A percentile compares a stretch with the other conserved stretches of the same genome.
Evolutionary conservation across 1,140 invertebrate species (phyloP).

Genomic region (Conopomorpha cramerella): DNA sequence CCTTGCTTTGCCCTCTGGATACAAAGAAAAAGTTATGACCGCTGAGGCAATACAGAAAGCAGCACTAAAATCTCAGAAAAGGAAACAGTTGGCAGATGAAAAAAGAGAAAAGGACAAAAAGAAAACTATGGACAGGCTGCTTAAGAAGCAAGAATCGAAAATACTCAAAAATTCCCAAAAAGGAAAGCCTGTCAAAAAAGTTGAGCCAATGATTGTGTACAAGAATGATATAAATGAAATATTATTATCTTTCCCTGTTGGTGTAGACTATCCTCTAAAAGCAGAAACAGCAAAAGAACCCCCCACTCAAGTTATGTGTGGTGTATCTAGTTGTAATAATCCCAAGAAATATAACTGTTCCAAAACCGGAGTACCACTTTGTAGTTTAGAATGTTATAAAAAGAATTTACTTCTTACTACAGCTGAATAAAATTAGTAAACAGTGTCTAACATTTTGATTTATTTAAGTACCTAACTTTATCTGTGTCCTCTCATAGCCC

Average conservation of each 20-base stretch:
- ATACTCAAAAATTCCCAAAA: slow-evolving; percentile 69
- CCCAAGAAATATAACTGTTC: slow-evolving; percentile 85
- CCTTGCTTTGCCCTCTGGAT: slow-evolving; percentile 86
- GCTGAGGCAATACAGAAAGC: slow-evolving; percentile 91
- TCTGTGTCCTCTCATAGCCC: no score
- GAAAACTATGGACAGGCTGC: slow-evolving; percentile 89
- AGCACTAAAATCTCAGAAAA: slow-evolving; percentile 83
- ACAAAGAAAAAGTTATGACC: slow-evolving; percentile 87
- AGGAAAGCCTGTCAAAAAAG: slow-evolving; percentile 65
- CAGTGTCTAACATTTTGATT: slow-evolving; percentile 11
- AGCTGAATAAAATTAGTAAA: no score
- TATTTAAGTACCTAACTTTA: slow-evolving; percentile 1
- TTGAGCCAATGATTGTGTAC: slow-evolving; percentile 76
- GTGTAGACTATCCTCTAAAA: slow-evolving; percentile 70
- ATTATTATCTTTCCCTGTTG: slow-evolving; percentile 73
- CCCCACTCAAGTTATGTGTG: slow-evolving; percentile 65
- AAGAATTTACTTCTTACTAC: no score
- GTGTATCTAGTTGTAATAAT: slow-evolving; percentile 73
- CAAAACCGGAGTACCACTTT: slow-evolving; percentile 79
- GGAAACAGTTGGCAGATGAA: slow-evolving; percentile 91
- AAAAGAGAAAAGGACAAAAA: slow-evolving; percentile 96
- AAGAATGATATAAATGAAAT: slow-evolving; percentile 68
- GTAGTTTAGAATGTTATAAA: slow-evolving; percentile 86
- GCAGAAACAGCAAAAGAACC: slow-evolving; percentile 37
- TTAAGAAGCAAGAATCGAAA: slow-evolving; percentile 93